Base-by-base conservation (phyloP, 2,113 vertebrate species). In the Semnornis frantzii region DNA sequence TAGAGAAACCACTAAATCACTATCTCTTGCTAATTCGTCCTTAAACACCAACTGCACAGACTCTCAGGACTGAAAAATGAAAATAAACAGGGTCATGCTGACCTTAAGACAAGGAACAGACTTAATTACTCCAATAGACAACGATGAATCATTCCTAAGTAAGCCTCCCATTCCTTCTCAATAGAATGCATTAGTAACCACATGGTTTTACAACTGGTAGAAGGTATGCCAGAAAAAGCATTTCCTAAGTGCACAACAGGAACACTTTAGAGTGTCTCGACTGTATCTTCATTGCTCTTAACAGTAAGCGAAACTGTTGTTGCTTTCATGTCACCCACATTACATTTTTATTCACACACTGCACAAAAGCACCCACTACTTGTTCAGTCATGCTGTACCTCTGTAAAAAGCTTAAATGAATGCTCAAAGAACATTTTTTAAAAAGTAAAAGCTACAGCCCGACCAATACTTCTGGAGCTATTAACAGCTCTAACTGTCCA, bases 91-190 rank as follows among this genome's bases (percentile, higher is more conserved):
- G 94, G 96, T 96, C 96, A 90, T 25, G 62, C 65, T 93, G 95
- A 97, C 95, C 90, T 73, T 54, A 66, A 95, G 65, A 59, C 77
- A 94, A 93, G 84, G 21, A 95, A 82, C 54, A 88, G 65, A 71
- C 71, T 85, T 95, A 96, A 96, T 92, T 96, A 89, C 65, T 77
- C 60, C 74, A 94, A 50, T 78, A 96, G 92, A 95, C 79, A 89
- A 85, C 0, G 1, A 94, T 97, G 92, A 97, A 94, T 97, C 89
- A 95, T 94, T 66, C 58, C 46, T 69, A 89, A 93, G 54, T 58
- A 94, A 95, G 93, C n/a, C 50, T 90, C 70, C 37, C 46, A 58
- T 87, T 91, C 28, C 50, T 72, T 95, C 88, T 77, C 84, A 94
- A 86, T 55, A 89, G 82, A 83, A 91, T 55, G 30, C 27, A 73